These are phyloP conservation scores for Hermetia illucens DNA, from an alignment of 1,140 invertebrate species.

Conservation along the genomic window DNA sequence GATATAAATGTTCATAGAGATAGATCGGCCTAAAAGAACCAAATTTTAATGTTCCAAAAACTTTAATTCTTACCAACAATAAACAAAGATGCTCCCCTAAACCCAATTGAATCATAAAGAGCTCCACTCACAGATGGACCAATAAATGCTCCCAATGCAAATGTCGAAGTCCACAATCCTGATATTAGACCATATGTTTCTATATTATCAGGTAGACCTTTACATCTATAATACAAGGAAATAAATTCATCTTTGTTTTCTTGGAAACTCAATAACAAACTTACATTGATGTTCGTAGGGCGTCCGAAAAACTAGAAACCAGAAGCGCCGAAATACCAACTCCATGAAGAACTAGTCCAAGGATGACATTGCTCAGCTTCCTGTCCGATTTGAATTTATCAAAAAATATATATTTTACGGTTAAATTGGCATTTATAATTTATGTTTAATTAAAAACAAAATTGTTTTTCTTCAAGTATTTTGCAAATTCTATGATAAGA, in stretches of 20 bases:
- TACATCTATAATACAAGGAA: slow-evolving; percentile 30
- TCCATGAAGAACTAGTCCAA: slow-evolving; percentile 59
- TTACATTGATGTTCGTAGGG: slow-evolving; percentile 59
- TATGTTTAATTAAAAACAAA: too few species aligned
- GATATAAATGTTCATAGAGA: not conserved
- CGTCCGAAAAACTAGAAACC: slow-evolving; percentile 67
- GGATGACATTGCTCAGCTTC: slow-evolving; percentile 47
- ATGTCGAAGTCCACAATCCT: slow-evolving; percentile 71
- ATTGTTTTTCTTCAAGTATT: too few species aligned
- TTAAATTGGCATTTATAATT: too few species aligned
- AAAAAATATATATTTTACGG: too few species aligned
- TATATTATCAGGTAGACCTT: slow-evolving; percentile 63
- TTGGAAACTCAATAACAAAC: slow-evolving; percentile 18
- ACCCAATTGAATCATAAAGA: slow-evolving; percentile 58
- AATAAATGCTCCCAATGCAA: slow-evolving; percentile 72
- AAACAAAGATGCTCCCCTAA: slow-evolving; percentile 53
- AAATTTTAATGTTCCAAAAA: not conserved
- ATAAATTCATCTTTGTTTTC: slow-evolving; percentile 2
- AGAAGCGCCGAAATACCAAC: slow-evolving; percentile 66
- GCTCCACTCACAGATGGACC: slow-evolving; percentile 65
- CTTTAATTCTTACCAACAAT: slow-evolving; percentile 33
- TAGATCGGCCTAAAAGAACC: not conserved
- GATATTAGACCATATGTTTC: slow-evolving; percentile 74
- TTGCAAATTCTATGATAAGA: too few species aligned
- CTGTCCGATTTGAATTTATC: slow-evolving; percentile 33